These are phyloP conservation scores for Psittacula cyanocephala DNA, from an alignment of 2,113 vertebrate genomes.

Conservation along the genomic window DNA sequence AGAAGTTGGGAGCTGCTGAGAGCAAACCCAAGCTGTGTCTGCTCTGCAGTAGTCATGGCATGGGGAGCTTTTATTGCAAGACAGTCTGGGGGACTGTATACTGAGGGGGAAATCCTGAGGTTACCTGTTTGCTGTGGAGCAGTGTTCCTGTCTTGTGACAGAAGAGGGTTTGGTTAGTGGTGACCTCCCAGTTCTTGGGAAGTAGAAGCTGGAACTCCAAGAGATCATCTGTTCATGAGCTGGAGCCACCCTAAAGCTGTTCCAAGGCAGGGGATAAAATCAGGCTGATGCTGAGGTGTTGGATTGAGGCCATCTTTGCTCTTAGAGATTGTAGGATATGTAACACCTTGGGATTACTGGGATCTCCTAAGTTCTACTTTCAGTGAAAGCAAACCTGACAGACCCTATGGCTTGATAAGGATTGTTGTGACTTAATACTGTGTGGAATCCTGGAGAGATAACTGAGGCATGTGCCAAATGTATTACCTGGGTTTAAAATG, in stretches of 20 bases:
- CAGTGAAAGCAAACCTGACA: background rate
- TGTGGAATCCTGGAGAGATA: background rate
- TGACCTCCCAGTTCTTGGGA: background rate
- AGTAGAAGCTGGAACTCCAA: background rate
- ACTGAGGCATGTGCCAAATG: rapidly evolving
- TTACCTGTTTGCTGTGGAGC: background rate
- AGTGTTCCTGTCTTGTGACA: background rate
- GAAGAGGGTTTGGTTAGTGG: background rate
- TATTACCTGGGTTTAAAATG: background rate
- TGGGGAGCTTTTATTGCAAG: background rate
- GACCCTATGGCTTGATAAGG: background rate
- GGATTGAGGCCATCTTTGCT: background rate
- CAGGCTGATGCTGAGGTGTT: background rate
- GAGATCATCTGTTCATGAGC: background rate
- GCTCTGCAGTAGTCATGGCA: background rate
- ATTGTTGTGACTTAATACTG: background rate
- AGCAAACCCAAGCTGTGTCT: background rate
- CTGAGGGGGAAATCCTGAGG: background rate
- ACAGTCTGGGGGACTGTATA: background rate
- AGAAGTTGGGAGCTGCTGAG: background rate
- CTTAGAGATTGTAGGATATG: rapidly evolving
- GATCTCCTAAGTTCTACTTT: background rate
- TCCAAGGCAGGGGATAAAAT: background rate
- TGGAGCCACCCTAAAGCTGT: background rate
- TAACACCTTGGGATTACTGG: background rate